A percentile compares a stretch with the other conserved stretches of the same genome.
phyloP scores from a whole-genome alignment of 2,888 invertebrate species.

The Gisinianus flammeolus region DNA sequence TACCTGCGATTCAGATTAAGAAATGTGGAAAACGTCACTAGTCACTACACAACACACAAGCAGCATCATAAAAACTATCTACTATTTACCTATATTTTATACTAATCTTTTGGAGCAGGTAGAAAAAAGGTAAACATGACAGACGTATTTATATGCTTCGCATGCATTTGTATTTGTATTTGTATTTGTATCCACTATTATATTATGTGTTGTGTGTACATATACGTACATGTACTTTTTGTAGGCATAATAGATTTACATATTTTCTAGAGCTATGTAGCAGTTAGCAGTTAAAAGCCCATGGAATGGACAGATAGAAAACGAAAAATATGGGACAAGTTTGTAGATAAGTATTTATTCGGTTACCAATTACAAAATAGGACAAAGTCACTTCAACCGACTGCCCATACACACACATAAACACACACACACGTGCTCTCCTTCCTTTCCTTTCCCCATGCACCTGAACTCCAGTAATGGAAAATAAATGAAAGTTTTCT shows the following conservation, averaged over 20 bases:
- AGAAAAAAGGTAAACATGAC: too few relatives aligned
- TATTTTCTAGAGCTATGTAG: too few relatives aligned
- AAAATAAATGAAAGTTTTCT: too few relatives aligned
- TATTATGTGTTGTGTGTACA: background rate
- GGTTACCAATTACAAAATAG: slow-evolving; percentile 32
- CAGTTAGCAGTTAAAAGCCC: too few relatives aligned
- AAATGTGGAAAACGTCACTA: background rate
- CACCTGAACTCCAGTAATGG: too few relatives aligned
- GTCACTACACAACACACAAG: background rate
- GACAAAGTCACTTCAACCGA: slow-evolving; percentile 34
- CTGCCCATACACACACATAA: slow-evolving; percentile 17
- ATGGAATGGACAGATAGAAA: background rate
- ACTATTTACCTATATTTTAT: too few relatives aligned
- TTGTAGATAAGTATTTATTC: slow-evolving; percentile 22
- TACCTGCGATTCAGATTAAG: background rate
- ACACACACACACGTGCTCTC: background rate
- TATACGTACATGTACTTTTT: background rate
- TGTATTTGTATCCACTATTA: too few relatives aligned
- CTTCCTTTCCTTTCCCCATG: background rate
- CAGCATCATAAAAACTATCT: too few relatives aligned
- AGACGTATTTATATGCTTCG: too few relatives aligned
- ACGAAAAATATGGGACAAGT: slow-evolving; percentile 31
- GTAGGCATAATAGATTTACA: background rate
- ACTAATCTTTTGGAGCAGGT: too few relatives aligned
- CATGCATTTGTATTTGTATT: too few relatives aligned